A percentile compares a stretch with the other conserved stretches of the same genome.
Evolutionary conservation across 2,113 vertebrate species (phyloP).

Genomic region (Trochalopteron elliotii): DNA sequence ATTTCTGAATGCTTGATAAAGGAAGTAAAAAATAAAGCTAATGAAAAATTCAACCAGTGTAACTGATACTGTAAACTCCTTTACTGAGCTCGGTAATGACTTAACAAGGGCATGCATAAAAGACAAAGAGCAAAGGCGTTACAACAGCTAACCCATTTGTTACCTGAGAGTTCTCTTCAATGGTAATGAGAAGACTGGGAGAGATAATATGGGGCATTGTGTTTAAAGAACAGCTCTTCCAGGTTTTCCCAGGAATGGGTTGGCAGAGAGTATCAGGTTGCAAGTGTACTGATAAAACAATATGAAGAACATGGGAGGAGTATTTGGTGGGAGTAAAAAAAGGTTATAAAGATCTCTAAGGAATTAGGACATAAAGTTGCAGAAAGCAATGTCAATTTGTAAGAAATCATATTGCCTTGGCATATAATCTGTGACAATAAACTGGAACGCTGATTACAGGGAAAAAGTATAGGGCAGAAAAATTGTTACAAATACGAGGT

Average conservation of each 20-base stretch:
- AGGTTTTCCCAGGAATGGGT: background rate
- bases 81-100: background rate
- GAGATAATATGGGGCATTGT: background rate
- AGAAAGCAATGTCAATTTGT: background rate
- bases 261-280: background rate
- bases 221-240: background rate
- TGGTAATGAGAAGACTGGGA: constrained; percentile 21
- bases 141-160: constrained; percentile 4
- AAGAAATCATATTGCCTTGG: background rate
- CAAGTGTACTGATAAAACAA: background rate
- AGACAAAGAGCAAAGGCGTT: background rate
- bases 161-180: constrained; percentile 7
- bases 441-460: background rate
- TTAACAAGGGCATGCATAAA: background rate
- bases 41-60: background rate
- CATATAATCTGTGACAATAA: background rate
- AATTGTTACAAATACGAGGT: background rate
- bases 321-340: background rate
- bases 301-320: background rate
- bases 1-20: background rate
- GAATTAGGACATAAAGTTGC: background rate
- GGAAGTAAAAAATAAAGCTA: background rate
- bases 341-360: background rate
- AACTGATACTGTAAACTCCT: background rate
- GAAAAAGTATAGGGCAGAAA: background rate